phyloP scores from a whole-genome alignment of 1,140 invertebrate genomes.

The Lordiphosa stackelbergi region DNA sequence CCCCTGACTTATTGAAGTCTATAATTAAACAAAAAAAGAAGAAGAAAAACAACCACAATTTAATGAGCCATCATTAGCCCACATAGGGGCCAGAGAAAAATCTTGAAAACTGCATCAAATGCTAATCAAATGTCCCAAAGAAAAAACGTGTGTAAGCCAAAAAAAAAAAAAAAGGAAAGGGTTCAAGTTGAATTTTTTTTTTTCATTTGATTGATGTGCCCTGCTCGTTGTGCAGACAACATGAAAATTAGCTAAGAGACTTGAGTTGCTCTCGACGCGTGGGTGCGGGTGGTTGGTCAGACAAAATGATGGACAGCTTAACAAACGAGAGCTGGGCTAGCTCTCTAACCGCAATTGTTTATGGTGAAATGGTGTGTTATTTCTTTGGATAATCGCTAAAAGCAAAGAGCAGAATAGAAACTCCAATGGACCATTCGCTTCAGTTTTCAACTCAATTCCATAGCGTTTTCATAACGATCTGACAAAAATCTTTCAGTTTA shows the following conservation, averaged over 20 bases:
- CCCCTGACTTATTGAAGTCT: constrained; percentile 13
- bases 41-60: too few species aligned
- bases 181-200: constrained; percentile 19
- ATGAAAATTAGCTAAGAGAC: constrained; percentile 65
- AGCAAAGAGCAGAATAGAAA: too few species aligned
- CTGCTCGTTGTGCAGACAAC: constrained; percentile 56
- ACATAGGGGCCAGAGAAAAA: constrained; percentile 3
- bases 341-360: constrained; percentile 2
- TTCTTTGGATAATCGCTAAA: too few species aligned
- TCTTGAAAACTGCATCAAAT: constrained; percentile 6
- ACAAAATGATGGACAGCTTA: constrained; percentile 50
- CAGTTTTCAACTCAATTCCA: too few species aligned
- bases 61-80: constrained; percentile 2
- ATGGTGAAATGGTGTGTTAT: too few species aligned
- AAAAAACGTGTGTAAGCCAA: background rate
- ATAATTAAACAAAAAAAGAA: constrained; percentile 22
- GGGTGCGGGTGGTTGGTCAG: constrained; percentile 8
- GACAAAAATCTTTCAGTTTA: too few species aligned
- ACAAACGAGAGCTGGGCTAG: constrained; percentile 23
- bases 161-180: constrained; percentile 6
- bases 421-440: too few species aligned
- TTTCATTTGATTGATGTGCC: constrained; percentile 67
- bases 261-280: constrained; percentile 28
- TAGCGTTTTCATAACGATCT: too few species aligned
- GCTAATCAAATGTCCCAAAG: constrained; percentile 5